Evolutionary conservation across 2,797 vertebrate species (phyloP).

Genomic region (Sebastes iracundus): DNA sequence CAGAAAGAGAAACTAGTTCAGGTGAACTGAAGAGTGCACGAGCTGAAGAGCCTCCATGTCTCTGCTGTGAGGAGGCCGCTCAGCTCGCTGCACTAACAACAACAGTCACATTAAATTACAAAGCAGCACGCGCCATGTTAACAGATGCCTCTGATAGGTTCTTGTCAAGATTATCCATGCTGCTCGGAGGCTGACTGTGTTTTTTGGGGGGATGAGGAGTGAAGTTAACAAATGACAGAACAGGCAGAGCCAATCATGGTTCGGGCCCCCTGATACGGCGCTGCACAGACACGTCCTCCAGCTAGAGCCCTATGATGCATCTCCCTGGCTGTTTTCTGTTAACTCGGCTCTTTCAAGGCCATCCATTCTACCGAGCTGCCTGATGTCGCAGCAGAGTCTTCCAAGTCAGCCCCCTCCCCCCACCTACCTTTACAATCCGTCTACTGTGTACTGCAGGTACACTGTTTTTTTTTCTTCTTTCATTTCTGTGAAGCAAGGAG

Average conservation of each 20-base stretch:
- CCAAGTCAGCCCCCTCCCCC: slow-evolving; percentile 50
- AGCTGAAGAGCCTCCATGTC: background rate
- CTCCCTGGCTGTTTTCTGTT: slow-evolving; percentile 79
- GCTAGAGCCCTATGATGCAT: slow-evolving; percentile 73
- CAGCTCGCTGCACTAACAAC: slow-evolving; percentile 41
- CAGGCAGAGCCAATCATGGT: slow-evolving; percentile 72
- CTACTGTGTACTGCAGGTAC: slow-evolving; percentile 36
- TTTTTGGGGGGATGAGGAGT: slow-evolving; percentile 32
- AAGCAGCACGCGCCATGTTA: slow-evolving; percentile 43
- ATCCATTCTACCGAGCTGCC: slow-evolving; percentile 72
- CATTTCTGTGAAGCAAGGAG: background rate
- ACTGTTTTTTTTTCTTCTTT: background rate
- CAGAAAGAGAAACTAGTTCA: slow-evolving; percentile 11
- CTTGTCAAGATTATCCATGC: slow-evolving; percentile 64
- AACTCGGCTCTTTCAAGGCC: slow-evolving; percentile 78
- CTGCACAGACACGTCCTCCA: slow-evolving; percentile 65
- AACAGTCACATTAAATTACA: slow-evolving; percentile 59
- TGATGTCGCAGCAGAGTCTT: slow-evolving; percentile 67
- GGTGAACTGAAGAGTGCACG: background rate
- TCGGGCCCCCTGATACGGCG: slow-evolving; percentile 53
- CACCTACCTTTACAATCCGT: slow-evolving; percentile 47
- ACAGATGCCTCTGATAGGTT: slow-evolving; percentile 58
- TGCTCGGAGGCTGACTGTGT: slow-evolving; percentile 50
- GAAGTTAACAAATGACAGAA: slow-evolving; percentile 77
- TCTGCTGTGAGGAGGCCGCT: slow-evolving; percentile 17